Evolutionary conservation across 1,140 invertebrate genomes (phyloP).

Genomic region (Leptinotarsa defecta): DNA sequence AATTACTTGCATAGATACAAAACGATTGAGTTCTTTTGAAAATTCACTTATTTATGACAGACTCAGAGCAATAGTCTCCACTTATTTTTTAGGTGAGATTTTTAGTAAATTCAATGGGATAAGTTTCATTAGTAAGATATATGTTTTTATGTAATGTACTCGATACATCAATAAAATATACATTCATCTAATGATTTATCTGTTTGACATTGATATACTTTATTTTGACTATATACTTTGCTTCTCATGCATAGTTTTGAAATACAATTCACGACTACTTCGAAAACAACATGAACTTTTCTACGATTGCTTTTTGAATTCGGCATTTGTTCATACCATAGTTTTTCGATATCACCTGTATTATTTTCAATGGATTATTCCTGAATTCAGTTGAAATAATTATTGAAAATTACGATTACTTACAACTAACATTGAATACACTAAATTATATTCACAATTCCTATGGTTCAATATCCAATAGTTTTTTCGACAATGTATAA

Average conservation of each 20-base stretch:
- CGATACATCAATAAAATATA: background rate
- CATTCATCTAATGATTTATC: background rate
- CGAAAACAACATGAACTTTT: background rate
- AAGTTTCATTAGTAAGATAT: background rate
- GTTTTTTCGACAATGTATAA: conserved; percentile 32
- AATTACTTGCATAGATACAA: too few species aligned
- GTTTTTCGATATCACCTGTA: background rate
- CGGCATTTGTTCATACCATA: background rate
- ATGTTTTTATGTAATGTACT: background rate
- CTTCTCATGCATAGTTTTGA: background rate
- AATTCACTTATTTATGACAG: too few species aligned
- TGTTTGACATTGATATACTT: background rate
- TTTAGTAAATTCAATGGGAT: too few species aligned
- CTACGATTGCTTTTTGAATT: conserved; percentile 2
- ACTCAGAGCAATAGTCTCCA: too few species aligned
- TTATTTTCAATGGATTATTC: background rate
- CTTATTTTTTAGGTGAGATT: too few species aligned
- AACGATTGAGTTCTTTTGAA: too few species aligned
- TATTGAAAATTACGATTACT: background rate
- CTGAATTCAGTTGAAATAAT: conserved; percentile 7
- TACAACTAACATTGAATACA: conserved; percentile 8
- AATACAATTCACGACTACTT: background rate
- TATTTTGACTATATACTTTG: background rate
- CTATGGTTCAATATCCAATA: conserved; percentile 31
- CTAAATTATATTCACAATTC: conserved; percentile 33